Conservation (phyloP, 2,888 invertebrate species). For the Clitarchus hookeri region DNA sequence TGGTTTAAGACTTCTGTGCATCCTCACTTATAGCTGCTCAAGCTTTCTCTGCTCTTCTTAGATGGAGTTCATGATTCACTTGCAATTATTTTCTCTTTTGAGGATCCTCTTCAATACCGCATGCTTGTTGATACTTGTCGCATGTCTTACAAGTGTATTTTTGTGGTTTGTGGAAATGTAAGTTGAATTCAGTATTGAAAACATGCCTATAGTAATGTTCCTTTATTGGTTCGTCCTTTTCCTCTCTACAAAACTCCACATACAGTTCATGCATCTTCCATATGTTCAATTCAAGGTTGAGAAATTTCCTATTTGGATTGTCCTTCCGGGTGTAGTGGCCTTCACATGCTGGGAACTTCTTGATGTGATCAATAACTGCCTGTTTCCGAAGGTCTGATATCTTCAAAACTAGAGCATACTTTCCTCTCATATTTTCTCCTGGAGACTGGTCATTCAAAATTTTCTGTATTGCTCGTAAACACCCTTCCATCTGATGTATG, state of each 20-base stretch:
- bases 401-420: neutral
- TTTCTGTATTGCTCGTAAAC: conserved; percentile 2
- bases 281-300: conserved; percentile 20
- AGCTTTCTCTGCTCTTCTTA: neutral
- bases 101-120: neutral
- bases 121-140: conserved; percentile 19
- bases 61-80: neutral
- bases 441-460: neutral
- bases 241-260: neutral
- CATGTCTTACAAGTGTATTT: neutral
- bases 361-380: neutral
- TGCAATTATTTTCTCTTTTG: neutral
- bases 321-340: conserved; percentile 10
- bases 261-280: neutral
- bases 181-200: neutral
- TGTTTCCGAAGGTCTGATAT: neutral
- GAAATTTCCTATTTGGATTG: conserved; percentile 16
- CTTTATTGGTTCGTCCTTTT: neutral
- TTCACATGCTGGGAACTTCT: neutral
- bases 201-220: conserved; percentile 17
- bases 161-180: conserved; percentile 10
- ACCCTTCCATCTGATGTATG: neutral
- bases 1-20: neutral
- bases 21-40: neutral
- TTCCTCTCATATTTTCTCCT: neutral